A percentile compares a stretch with the other conserved stretches of the same genome.
Evolutionary conservation across 2,888 invertebrate species (phyloP).

Genomic region (Drosophila fungiperda): DNA sequence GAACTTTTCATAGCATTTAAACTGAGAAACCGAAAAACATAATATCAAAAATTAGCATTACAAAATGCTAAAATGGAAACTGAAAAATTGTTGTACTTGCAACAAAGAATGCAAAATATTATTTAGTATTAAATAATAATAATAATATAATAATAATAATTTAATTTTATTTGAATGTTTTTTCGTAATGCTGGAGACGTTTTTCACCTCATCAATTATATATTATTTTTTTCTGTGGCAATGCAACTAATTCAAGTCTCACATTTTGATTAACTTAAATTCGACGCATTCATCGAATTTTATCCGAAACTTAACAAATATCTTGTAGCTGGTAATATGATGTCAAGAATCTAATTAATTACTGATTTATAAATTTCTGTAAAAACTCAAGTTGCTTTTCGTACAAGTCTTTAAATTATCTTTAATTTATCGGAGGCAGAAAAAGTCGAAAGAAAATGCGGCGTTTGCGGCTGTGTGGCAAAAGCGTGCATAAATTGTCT

Average conservation of each 20-base stretch:
- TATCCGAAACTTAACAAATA: not conserved
- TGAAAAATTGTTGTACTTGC: not conserved
- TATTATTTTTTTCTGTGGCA: not conserved
- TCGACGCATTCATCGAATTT: not conserved
- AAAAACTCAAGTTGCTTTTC: not conserved
- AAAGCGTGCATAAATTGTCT: conserved; percentile 84
- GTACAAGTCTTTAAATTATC: conserved; percentile 35
- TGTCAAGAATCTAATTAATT: not conserved
- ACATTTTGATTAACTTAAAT: not conserved
- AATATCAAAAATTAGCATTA: not conserved
- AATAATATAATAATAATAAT: not conserved
- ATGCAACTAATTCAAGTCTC: not conserved
- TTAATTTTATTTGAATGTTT: not conserved
- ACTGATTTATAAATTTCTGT: not conserved
- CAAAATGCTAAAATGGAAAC: not conserved
- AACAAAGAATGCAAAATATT: not conserved
- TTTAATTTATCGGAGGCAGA: conserved; percentile 40
- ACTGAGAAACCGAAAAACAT: not conserved
- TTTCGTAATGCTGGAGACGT: not conserved
- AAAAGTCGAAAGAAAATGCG: conserved; percentile 46
- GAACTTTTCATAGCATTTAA: not conserved
- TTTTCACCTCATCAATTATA: not conserved
- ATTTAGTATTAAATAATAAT: not conserved
- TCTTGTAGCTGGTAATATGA: too few species aligned
- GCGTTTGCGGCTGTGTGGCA: conserved; percentile 42